Base-by-base conservation (phyloP, 2,113 vertebrate species). In the Siniperca knerii region DNA sequence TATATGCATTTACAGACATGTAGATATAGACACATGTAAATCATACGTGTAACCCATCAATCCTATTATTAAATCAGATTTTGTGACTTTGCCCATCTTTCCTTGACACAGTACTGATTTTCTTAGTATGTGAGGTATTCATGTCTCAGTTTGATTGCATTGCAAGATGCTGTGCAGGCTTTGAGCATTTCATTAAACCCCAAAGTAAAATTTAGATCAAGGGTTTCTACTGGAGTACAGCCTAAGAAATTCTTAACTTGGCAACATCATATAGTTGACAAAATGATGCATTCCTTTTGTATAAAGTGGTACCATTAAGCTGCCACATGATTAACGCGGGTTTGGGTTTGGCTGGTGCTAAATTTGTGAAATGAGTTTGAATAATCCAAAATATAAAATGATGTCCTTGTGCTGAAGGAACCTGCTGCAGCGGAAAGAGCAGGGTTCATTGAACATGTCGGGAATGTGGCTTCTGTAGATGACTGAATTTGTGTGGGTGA, bases 401-500 rank as follows among this genome's bases (percentile, higher is more conserved):
- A 40, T 78, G 54, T 64, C 16, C 18, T 52, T 74, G 25, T 75
- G 54, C 33, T 85, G n/a, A 71, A 68, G 50, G n/a, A 73, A 90
- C 50, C 48, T 58, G 87, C 77, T 66, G 48, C 20, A 67, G 42
- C 2, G 9, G 52, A 84, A 79, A 76, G 37, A 70, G 50, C 64
- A 75, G 52, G 71, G 33, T 85, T 75, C 35, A 69, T 6, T 75
- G 71, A 75, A 92, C 85, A 93, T 88, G 87, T 91, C 87, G 89
- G 67, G 72, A 25, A 87, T 77, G 81, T 67, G 66, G 70, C 83
- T 78, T 71, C 79, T 80, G 74, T 52, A 66, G 71, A 82, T 54
- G 62, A 79, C 82, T 86, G 64, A 79, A 87, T 91, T 75, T 76
- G 29, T 90, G 88, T 81, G 76, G 90, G 79, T 75, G 83, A 89